Evolutionary conservation across 2,797 vertebrate genomes (phyloP).

Genomic region (Periophthalmus magnuspinnatus): DNA sequence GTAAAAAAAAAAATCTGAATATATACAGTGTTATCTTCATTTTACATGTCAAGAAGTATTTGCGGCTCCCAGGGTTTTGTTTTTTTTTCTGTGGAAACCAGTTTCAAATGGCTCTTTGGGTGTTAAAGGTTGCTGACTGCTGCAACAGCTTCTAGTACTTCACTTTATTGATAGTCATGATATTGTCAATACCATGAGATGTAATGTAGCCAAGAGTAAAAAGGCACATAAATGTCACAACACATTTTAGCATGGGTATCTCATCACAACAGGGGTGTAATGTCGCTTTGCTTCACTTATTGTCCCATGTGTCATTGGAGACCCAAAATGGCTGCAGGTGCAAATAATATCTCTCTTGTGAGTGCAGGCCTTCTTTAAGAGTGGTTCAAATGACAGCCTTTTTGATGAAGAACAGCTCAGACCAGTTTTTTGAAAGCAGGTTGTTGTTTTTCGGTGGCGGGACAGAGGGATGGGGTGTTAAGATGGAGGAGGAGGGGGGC

Average conservation of each 20-base stretch:
- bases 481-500: conserved; percentile 52
- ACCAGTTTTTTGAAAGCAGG: conserved; percentile 64
- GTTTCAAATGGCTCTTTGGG: too few relatives aligned
- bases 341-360: conserved; percentile 56
- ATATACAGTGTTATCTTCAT: too few relatives aligned
- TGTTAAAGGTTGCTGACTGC: too few relatives aligned
- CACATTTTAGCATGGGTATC: conserved; percentile 35
- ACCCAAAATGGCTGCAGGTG: conserved; percentile 45
- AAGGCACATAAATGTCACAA: conserved; percentile 55
- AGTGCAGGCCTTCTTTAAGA: conserved; percentile 48
- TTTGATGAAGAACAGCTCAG: conserved; percentile 66
- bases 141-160: background rate
- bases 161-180: background rate
- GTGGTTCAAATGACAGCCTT: conserved; percentile 60
- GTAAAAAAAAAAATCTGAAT: too few relatives aligned
- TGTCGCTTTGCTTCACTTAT: conserved; percentile 41
- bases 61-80: too few relatives aligned
- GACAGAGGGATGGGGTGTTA: conserved; percentile 47
- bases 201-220: conserved; percentile 52
- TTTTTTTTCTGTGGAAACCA: too few relatives aligned
- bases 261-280: conserved; percentile 46
- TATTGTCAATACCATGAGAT: conserved; percentile 18
- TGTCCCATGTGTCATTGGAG: conserved; percentile 53
- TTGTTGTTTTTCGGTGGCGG: conserved; percentile 46
- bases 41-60: too few relatives aligned